Base-by-base conservation (phyloP, 2,888 invertebrate genomes). In the Dryobota labecula region DNA sequence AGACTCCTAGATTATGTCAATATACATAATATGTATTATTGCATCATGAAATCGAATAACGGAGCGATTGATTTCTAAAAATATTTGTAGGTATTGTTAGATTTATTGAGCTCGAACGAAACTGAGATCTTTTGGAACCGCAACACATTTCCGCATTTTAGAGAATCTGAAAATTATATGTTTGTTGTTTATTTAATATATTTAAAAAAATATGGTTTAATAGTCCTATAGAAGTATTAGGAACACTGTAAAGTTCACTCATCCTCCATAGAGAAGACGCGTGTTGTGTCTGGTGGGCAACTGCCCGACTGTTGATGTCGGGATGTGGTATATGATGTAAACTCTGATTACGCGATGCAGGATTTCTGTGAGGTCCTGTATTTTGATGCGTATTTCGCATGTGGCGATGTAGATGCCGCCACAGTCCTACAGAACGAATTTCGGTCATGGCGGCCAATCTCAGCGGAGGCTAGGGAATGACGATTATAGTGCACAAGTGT, bases 1-100 rank as follows among this genome's bases (percentile, higher is more conserved):
- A 62, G 8, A 54, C 18, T 65, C 27, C 65, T 56, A 73, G 65
- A 73, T 49, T 65, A 3, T 36, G 47, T 15, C 41, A 54, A 54
- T 27, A 49, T 43, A 43, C 20, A 56, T 56, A 49, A 27, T 24
- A 24, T 11, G 1, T 47, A 47, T 43, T 43, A 43, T 66, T 43
- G 15, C 41, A 43, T 49, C 36, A 49, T 49, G 18, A 49, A 18
- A 18, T n/a, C 13, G 20, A 33, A 47, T 47, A 64, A 33, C n/a
- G 9, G 0, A 63, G 18, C 18, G 38, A 51, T 57, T 24, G 38
- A 51, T 73, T 74, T 58, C 24, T 38, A 11, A 41, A 49, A 27
- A 27, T 49, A 27, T 70, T 33, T 24, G 1, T 30, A 47, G 27
- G 13, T 27, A 63, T 63, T 63, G 41, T 36, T 45, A 11, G 15